Evolutionary conservation across 1,140 invertebrate species (phyloP), one percentile per base, ranked within the genome.

Genomic region (Carposina sasakii): DNA sequence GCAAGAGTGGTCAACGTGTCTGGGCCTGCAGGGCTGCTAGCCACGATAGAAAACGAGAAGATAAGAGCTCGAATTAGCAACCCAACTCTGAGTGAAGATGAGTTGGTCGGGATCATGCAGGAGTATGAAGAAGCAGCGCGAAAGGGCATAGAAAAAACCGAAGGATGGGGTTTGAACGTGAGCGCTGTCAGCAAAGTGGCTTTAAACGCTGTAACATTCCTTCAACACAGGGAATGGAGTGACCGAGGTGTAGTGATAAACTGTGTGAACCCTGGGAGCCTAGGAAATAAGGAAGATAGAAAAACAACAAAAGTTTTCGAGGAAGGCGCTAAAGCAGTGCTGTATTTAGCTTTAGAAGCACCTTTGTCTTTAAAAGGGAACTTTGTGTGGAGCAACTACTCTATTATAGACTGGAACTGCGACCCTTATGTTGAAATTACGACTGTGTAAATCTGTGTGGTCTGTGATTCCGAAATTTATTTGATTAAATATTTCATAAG

Each of bases 351-450:
- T 4, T 55, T 76, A 36, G 76, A 83, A 64, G 79, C 79, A 12
- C 79, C 79, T 15, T 55, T 83, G 41, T 61, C 65, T 0, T 41
- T 83, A 33, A 83, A 83, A 51, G 79, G 79, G 2, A 81, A 83
- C 63, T 83, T 83, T 19, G 76, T 83, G 34, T 83, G 79, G 79
- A 81, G 77, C 47, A 83, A 83, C 57, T 81, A 75, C 52, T 77
- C 71, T 43, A 76, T 79, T 22, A 76, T 83, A 10, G 71, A 77
- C 17, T 83, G 79, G 77, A 81, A 81, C 50, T 74, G 72, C 52
- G 79, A 83, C 52, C 79, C 79, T 1, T 83, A 54, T 47, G 63
- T 83, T 3, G 79, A 81, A 66, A 72, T 83, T 20, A 76, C 79
- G 5, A 77, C 70, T 10, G 79, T 83, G 42, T 81, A 55, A 63